Percentiles rank a stretch among this genome's conserved stretches.
phyloP scores from a whole-genome alignment of 1,140 invertebrate genomes.

The Tetramorium simillimum region DNA sequence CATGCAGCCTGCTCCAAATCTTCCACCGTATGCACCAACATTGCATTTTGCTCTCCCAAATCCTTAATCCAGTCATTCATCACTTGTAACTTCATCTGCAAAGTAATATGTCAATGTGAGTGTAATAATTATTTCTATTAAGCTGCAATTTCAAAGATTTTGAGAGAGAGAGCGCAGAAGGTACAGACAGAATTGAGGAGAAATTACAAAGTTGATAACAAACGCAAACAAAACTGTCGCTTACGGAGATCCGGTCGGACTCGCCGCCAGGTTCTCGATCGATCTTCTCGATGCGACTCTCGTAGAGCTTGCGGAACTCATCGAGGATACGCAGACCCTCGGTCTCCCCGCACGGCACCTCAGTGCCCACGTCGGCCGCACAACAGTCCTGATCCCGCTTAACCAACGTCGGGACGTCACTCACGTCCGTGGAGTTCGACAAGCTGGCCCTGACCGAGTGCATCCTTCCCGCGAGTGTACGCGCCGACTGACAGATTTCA shows the following conservation, averaged over 20 bases:
- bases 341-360: constrained; percentile 69
- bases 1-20: constrained; percentile 86
- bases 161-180: neutral
- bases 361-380: constrained; percentile 63
- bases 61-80: constrained; percentile 86
- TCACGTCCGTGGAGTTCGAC: constrained; percentile 15
- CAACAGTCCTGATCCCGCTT: constrained; percentile 43
- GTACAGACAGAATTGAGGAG: neutral
- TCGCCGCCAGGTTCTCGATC: constrained; percentile 63
- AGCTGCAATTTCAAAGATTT: constrained; percentile 7
- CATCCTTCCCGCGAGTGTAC: constrained; percentile 46
- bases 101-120: constrained; percentile 22
- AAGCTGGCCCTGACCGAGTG: constrained; percentile 26
- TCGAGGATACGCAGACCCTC: constrained; percentile 75
- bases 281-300: constrained; percentile 73
- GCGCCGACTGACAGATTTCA: constrained; percentile 16
- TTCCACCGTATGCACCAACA: constrained; percentile 86
- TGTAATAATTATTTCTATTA: neutral
- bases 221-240: constrained; percentile 10
- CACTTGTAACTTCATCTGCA: constrained; percentile 85
- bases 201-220: neutral
- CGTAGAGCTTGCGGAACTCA: constrained; percentile 77
- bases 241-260: constrained; percentile 71
- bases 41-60: constrained; percentile 86
- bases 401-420: neutral